Conservation (phyloP, 2,888 invertebrate genomes). For the Lithosia quadra region DNA sequence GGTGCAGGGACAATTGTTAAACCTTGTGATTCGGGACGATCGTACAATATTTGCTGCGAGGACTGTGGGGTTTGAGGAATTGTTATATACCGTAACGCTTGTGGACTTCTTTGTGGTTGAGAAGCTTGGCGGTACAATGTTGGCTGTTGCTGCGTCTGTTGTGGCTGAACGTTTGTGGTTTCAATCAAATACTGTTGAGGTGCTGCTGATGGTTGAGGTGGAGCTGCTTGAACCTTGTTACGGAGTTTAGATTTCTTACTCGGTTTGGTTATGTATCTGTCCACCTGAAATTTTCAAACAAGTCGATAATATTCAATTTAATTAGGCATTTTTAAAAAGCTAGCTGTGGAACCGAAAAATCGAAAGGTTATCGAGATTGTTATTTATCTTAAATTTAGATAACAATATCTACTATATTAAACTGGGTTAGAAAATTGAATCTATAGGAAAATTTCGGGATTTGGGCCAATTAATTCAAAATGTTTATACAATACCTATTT, state of each 20-base stretch:
- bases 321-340: not conserved
- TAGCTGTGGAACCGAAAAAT: no score
- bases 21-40: constrained; percentile 78
- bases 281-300: constrained; percentile 67
- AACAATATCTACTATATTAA: no score
- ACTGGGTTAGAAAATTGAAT: no score
- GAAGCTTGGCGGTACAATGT: constrained; percentile 62
- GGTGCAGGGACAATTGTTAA: constrained; percentile 81
- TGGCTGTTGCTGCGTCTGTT: constrained; percentile 61
- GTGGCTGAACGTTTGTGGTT: constrained; percentile 81
- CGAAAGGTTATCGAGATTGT: not conserved
- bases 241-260: constrained; percentile 79
- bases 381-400: not conserved
- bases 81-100: constrained; percentile 45
- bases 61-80: constrained; percentile 69
- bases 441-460: no score
- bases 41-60: constrained; percentile 65
- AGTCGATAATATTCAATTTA: not conserved
- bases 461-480: no score
- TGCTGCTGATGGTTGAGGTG: constrained; percentile 69
- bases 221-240: constrained; percentile 67
- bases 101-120: constrained; percentile 65
- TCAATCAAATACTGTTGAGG: constrained; percentile 84
- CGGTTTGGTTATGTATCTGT: constrained; percentile 77
- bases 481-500: no score